phyloP scores from a whole-genome alignment of 1,140 invertebrate genomes.

The Drosophila nikananu region DNA sequence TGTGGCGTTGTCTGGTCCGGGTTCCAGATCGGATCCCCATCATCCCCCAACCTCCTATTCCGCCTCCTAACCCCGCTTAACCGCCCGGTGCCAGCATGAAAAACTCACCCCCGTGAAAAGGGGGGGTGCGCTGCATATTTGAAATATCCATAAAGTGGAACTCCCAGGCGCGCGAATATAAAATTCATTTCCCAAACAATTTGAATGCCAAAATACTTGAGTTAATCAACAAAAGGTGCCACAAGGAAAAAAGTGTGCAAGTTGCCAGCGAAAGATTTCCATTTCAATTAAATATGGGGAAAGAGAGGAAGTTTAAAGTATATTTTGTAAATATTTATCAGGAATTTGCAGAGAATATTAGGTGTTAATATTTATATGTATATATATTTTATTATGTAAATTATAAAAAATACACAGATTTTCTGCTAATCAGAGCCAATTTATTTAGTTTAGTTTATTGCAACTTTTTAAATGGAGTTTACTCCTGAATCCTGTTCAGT shows the following conservation, averaged over 20 bases:
- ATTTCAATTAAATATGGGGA: not conserved
- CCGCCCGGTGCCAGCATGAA: not conserved
- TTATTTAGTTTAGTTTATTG: not conserved
- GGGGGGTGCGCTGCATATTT: slow-evolving; percentile 37
- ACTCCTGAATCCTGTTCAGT: not conserved
- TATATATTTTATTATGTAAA: not conserved
- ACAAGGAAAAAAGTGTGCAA: not conserved
- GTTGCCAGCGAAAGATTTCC: not conserved
- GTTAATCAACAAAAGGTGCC: slow-evolving; percentile 45
- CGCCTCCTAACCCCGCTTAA: not conserved
- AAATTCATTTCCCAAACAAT: slow-evolving; percentile 55
- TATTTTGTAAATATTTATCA: not conserved
- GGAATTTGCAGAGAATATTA: not conserved
- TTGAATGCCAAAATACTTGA: slow-evolving; percentile 48
- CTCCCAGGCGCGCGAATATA: slow-evolving; percentile 43
- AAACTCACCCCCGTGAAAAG: slow-evolving; percentile 8
- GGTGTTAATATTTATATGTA: not conserved
- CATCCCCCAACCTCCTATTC: not conserved
- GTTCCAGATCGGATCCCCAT: not conserved
- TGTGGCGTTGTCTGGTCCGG: slow-evolving; percentile 24
- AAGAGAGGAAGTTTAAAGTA: not conserved
- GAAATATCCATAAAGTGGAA: slow-evolving; percentile 47
- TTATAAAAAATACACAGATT: too few species aligned
- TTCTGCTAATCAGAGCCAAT: too few species aligned
- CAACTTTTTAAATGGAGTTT: not conserved